These are phyloP conservation scores for Melikaiella ostensackeni DNA, from an alignment of 2,888 invertebrate genomes.

Conservation along the genomic window DNA sequence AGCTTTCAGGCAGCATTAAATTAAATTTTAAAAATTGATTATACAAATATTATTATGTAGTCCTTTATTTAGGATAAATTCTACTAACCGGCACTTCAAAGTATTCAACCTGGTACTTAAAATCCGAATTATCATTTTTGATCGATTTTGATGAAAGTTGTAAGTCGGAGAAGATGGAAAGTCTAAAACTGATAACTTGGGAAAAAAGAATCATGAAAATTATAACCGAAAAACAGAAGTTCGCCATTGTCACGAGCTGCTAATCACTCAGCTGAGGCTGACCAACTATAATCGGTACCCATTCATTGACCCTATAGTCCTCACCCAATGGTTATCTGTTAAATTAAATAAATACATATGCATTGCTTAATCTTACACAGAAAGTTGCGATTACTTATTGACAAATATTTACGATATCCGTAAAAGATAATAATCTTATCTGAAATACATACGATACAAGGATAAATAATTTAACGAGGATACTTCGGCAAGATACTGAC, in stretches of 20 bases:
- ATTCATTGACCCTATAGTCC: neutral
- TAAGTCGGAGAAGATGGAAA: neutral
- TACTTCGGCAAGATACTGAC: conserved; percentile 37
- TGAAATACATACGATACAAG: neutral
- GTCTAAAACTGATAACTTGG: conserved; percentile 22
- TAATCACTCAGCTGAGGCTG: neutral
- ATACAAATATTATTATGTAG: too few species aligned
- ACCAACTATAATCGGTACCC: neutral
- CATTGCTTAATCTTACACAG: neutral
- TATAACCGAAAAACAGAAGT: conserved; percentile 1
- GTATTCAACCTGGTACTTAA: conserved; percentile 34
- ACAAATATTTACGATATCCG: neutral
- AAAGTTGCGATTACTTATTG: neutral
- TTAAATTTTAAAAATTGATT: too few species aligned
- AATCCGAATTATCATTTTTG: conserved; percentile 9
- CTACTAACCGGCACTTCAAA: conserved; percentile 40
- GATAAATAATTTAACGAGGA: conserved; percentile 14
- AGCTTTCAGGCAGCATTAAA: too few species aligned
- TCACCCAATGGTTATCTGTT: neutral
- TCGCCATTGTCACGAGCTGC: conserved; percentile 29
- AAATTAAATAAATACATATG: neutral
- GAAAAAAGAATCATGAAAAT: conserved; percentile 20
- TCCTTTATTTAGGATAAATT: neutral
- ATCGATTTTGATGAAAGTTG: neutral
- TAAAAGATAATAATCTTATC: neutral